Evolutionary conservation across 2,888 invertebrate genomes (phyloP), one percentile per base, ranked within the genome.

Genomic region (Dynastes tityus): DNA sequence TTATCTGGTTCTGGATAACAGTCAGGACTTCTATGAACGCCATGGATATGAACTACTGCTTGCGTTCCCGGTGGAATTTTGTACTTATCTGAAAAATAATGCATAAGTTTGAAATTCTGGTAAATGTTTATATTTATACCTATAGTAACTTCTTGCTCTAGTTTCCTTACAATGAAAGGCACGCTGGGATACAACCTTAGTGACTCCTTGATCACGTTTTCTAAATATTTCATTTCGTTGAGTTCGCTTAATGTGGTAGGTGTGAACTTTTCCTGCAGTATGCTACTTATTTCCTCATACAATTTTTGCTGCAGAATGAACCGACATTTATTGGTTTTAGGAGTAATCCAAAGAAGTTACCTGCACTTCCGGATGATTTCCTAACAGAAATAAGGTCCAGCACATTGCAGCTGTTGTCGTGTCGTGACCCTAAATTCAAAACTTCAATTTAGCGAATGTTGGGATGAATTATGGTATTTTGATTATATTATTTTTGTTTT

Each of bases 201-300:
- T 4, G 85, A 79, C 81, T 87, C 87, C 78, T 87, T 87, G 45
- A 87, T 85, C 2, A 85, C 85, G 16, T 84, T 81, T 75, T 87
- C 87, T 61, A 87, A 81, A 81, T 87, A 87, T 74, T 84, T 84
- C 83, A 87, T 84, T 71, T 87, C 83, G 16, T 81, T 80, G 6
- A 87, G 77, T 80, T 87, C 86, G 6, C 40, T 16, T 16, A 79
- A 13, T 4, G 70, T 51, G 32, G 63, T 51, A n/a, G 79, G 79
- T n/a, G 64, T 70, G 0, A 16, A 45, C 13, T 83, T 82, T 13
- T 80, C 81, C 53, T 83, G 82, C 55, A 85, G 84, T 45, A 85
- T 83, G 16, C 64, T 70, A 13, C 83, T 79, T 22, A 88, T 80
- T 83, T 89, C 89, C 78, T 86, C 84, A 45, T 82, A 81, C 2